Evolutionary conservation across 2,888 invertebrate species (phyloP).

Genomic region (Hyposoter didymator): DNA sequence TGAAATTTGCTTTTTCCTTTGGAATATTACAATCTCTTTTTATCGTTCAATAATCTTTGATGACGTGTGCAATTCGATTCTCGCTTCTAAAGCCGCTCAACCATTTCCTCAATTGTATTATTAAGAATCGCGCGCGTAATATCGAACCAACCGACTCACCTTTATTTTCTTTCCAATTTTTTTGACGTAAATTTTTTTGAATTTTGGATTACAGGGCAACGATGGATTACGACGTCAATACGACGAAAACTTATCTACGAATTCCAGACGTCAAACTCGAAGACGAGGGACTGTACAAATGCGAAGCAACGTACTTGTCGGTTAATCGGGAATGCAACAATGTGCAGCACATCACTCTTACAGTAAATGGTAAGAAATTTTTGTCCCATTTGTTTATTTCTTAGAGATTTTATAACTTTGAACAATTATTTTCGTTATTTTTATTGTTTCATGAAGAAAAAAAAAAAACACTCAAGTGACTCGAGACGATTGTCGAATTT

Average conservation of each 20-base stretch:
- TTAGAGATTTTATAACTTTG: not conserved
- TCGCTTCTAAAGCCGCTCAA: not conserved
- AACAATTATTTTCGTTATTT: not conserved
- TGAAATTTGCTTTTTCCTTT: not conserved
- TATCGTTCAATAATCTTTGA: not conserved
- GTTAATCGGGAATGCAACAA: conserved; percentile 91
- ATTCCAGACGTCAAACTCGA: conserved; percentile 89
- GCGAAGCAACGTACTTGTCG: conserved; percentile 93
- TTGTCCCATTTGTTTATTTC: not conserved
- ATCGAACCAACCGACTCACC: not conserved
- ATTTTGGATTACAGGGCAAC: conserved; percentile 87
- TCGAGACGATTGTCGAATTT: not conserved
- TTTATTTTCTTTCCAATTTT: not conserved
- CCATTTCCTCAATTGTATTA: not conserved
- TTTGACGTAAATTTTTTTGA: not conserved
- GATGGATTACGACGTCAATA: conserved; percentile 88
- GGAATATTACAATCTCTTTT: not conserved
- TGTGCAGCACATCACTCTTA: conserved; percentile 92
- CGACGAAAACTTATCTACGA: conserved; percentile 88
- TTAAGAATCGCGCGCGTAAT: not conserved
- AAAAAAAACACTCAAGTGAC: not conserved
- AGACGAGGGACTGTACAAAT: conserved; percentile 93
- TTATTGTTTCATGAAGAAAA: not conserved
- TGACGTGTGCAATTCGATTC: not conserved
- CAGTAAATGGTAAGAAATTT: conserved; percentile 90